Percentiles rank a stretch among this genome's conserved stretches.
Evolutionary conservation across 2,113 vertebrate genomes (phyloP).

Genomic region (human (Homo sapiens)): DNA sequence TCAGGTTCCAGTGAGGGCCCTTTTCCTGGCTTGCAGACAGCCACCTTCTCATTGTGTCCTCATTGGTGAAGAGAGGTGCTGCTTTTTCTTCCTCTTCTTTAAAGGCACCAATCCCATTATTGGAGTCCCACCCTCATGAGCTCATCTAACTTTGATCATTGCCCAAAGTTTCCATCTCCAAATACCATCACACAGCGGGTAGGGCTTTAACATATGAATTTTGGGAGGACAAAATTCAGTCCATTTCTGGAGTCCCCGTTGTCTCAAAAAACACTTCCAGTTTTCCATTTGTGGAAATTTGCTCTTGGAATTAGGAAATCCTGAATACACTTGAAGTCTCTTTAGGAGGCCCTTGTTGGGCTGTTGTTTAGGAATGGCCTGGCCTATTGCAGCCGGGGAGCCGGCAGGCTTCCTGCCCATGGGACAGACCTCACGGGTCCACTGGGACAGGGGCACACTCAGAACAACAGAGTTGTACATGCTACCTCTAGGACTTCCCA

Average conservation of each 20-base stretch:
- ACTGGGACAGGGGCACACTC: not conserved
- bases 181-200: not conserved
- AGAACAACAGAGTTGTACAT: not conserved
- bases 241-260: not conserved
- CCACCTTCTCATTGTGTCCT: not conserved
- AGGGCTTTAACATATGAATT: not conserved
- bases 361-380: not conserved
- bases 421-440: not conserved
- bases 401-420: not conserved
- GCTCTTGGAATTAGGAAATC: not conserved
- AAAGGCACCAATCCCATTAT: not conserved
- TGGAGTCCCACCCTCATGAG: not conserved
- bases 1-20: not conserved
- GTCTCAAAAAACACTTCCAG: not conserved
- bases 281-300: not conserved
- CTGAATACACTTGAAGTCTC: not conserved
- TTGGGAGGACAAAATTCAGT: not conserved
- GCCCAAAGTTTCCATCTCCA: not conserved
- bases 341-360: not conserved
- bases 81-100: not conserved
- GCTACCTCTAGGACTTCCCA: not conserved
- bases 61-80: not conserved
- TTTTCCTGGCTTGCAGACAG: not conserved
- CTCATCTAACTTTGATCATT: not conserved
- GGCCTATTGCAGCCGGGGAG: accelerated